A percentile compares a stretch with the other conserved stretches of the same genome.
Conservation (phyloP, 2,797 vertebrate genomes). For the Notolepis coatsorum region DNA sequence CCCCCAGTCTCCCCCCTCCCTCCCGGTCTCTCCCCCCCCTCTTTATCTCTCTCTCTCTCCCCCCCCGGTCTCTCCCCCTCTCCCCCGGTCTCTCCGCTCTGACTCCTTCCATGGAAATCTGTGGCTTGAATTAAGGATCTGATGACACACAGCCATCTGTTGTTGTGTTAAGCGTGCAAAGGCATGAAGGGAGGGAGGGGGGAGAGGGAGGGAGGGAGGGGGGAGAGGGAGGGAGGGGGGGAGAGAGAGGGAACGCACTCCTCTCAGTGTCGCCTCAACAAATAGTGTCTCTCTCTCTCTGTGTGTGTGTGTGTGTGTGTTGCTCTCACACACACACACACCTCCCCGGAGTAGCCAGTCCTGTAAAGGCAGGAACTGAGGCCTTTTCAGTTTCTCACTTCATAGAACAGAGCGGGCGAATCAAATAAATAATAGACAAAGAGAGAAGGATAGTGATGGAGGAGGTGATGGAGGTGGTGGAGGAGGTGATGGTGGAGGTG, state of each 20-base stretch:
- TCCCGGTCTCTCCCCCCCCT: too few relatives aligned
- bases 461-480: too few relatives aligned
- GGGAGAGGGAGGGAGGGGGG: too few relatives aligned
- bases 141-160: constrained; percentile 84
- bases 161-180: constrained; percentile 81
- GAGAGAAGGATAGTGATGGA: constrained; percentile 71
- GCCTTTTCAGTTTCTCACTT: constrained; percentile 77
- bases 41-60: too few relatives aligned
- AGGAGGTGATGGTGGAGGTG: too few relatives aligned
- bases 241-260: too few relatives aligned
- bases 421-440: constrained; percentile 81
- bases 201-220: too few relatives aligned
- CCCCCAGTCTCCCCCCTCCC: too few relatives aligned
- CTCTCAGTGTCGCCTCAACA: too few relatives aligned
- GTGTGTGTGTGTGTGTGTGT: too few relatives aligned
- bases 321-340: constrained; percentile 14
- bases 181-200: constrained; percentile 73
- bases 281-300: too few relatives aligned
- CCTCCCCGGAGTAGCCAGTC: constrained; percentile 59
- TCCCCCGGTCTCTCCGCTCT: constrained; percentile 70
- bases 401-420: constrained; percentile 68
- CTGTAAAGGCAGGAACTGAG: constrained; percentile 74
- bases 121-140: constrained; percentile 79
- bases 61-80: neutral
- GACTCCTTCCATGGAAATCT: constrained; percentile 79